These are phyloP conservation scores for Hylomyscus alleni DNA, from an alignment of 2,797 vertebrate species.

Conservation along the genomic window DNA sequence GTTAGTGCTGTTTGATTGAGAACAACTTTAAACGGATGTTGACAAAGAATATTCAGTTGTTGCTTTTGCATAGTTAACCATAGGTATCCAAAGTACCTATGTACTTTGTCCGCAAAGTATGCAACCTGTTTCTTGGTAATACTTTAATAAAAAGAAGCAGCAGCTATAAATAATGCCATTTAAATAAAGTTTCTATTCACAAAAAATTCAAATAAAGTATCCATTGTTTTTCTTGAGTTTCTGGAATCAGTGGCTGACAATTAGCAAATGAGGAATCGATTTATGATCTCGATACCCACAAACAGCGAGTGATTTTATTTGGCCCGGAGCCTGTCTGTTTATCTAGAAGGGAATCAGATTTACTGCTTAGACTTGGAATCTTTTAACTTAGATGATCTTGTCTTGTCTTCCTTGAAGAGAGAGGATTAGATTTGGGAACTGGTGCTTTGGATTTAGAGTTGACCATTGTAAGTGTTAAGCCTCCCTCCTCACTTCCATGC, in stretches of 20 bases:
- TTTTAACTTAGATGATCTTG: constrained; percentile 73
- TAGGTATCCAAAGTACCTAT: background rate
- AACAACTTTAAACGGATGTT: background rate
- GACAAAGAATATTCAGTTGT: constrained; percentile 25
- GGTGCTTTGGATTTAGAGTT: constrained; percentile 69
- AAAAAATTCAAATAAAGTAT: constrained; percentile 31
- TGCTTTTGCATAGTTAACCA: background rate
- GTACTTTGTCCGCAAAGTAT: too few relatives aligned
- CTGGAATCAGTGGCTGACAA: constrained; percentile 40
- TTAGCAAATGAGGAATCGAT: constrained; percentile 27
- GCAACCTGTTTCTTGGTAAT: constrained; percentile 5
- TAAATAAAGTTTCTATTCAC: constrained; percentile 9
- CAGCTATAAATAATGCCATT: background rate
- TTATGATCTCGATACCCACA: constrained; percentile 19
- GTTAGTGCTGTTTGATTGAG: constrained; percentile 37
- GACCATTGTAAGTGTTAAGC: constrained; percentile 49
- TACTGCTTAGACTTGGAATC: constrained; percentile 45
- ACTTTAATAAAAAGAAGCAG: constrained; percentile 47
- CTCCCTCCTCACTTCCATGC: constrained; percentile 50
- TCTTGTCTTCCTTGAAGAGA: constrained; percentile 77
- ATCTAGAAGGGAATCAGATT: constrained; percentile 63
- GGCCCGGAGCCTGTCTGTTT: background rate
- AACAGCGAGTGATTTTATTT: constrained; percentile 33
- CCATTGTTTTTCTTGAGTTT: constrained; percentile 36
- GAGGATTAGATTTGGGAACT: constrained; percentile 69